Base-by-base conservation (phyloP, 1,140 invertebrate species). In the Drosophila subpulchrella region DNA sequence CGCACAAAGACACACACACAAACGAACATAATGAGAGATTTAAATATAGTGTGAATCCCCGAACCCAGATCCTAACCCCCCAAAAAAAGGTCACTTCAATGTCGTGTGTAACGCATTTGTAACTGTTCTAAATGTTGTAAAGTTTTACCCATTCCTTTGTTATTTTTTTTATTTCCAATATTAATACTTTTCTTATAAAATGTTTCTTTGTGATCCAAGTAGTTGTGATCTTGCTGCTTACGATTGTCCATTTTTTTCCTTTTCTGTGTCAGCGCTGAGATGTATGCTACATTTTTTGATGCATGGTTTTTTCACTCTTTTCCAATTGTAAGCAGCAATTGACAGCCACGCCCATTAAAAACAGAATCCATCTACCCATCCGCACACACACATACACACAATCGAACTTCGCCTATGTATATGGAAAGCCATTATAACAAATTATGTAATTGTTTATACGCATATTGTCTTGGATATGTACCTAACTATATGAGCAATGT, bases 361-460 rank as follows among this genome's bases (percentile, higher is more conserved):
- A 51, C 30, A 47, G 20, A 24, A 20, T 11, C 11, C 44, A 13
- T 11, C 20, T 44, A 44, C 38, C 27, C 39, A 41, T 39, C 56
- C 63, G 48, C 50, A 41, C 57, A 44, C n/a, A 44, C 38, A 27
- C 59, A 39, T 47, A 38, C 53, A 60, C 32, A 56, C 11, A 30
- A 46, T 11, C 42, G 10, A 46, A 46, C 51, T 46, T 48, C 47
- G 63, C 38, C 75, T 47, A 77, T 86, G 76, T 89, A 88, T 88
- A 83, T 88, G 83, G 79, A 82, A 63, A 88, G 83, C 84, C 84
- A 81, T 63, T 58, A 63, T 84, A 88, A 88, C 83, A 79, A 86
- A 79, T 83, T 77, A 56, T 77, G 54, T 71, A 42, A 74, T 56
- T 61, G 58, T 68, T 38, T 41, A 42, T 48, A 32, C 36, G 41